Conservation (phyloP, 1,140 invertebrate species). For the Leucophenga varia region DNA sequence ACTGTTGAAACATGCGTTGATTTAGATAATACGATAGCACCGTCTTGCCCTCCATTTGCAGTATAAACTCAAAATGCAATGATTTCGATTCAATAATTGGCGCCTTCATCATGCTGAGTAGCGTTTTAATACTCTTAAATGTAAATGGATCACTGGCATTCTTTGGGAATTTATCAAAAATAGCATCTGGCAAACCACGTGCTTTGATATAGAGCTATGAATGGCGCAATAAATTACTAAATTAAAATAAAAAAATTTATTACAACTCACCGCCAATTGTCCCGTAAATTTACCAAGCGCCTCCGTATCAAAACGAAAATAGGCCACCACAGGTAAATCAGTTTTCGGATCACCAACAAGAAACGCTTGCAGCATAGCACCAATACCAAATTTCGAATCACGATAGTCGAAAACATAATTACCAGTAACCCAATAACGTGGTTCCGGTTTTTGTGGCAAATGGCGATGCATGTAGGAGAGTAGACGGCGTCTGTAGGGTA, state of each 20-base stretch:
- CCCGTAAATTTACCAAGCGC: constrained; percentile 61
- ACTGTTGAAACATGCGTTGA: constrained; percentile 59
- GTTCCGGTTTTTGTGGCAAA: constrained; percentile 56
- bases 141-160: constrained; percentile 54
- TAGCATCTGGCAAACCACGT: constrained; percentile 57
- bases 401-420: constrained; percentile 68
- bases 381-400: constrained; percentile 63
- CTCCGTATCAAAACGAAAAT: constrained; percentile 64
- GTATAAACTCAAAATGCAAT: constrained; percentile 62
- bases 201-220: constrained; percentile 63
- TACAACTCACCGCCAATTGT: constrained; percentile 59
- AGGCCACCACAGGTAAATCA: constrained; percentile 63
- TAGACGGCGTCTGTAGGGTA: constrained; percentile 58
- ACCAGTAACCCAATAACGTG: constrained; percentile 62
- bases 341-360: constrained; percentile 64
- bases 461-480: constrained; percentile 63
- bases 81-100: constrained; percentile 56
- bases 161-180: constrained; percentile 49
- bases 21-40: constrained; percentile 63
- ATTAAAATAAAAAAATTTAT: neutral
- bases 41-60: constrained; percentile 62
- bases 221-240: constrained; percentile 5
- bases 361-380: constrained; percentile 62
- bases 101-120: constrained; percentile 59
- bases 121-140: constrained; percentile 57